Percentiles rank a stretch among this genome's conserved stretches.
Conservation (phyloP, 2,888 invertebrate genomes). For the Synergus gifuensis region DNA sequence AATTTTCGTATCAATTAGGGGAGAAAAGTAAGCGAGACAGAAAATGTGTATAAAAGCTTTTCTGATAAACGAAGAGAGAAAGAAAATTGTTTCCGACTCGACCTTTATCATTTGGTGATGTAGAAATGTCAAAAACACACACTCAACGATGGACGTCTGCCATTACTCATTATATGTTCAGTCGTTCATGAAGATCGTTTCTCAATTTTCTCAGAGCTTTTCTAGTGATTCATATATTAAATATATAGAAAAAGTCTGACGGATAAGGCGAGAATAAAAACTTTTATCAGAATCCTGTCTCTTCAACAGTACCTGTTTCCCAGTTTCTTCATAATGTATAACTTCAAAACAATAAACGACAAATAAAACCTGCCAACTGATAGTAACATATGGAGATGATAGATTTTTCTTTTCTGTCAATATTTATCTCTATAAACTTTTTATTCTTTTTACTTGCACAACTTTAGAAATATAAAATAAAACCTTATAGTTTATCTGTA, state of each 20-base stretch:
- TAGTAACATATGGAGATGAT: no score
- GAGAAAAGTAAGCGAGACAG: background rate
- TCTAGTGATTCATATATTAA: background rate
- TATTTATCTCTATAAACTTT: no score
- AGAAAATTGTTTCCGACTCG: conserved; percentile 24
- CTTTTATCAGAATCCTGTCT: no score
- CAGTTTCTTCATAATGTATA: background rate
- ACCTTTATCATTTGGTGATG: conserved; percentile 31
- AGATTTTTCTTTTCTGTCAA: no score
- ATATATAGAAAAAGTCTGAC: background rate
- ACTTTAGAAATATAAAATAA: no score
- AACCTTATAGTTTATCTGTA: no score
- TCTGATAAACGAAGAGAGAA: background rate
- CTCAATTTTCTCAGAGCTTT: background rate
- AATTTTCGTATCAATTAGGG: background rate
- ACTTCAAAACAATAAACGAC: no score
- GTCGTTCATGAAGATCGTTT: background rate
- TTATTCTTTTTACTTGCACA: no score
- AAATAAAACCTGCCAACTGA: no score
- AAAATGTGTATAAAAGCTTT: conserved; percentile 10
- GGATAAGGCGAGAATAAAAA: background rate
- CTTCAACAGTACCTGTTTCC: no score
- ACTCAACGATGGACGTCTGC: conserved; percentile 49
- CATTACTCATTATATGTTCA: conserved; percentile 51
- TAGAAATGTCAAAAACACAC: conserved; percentile 48